Base-by-base conservation (phyloP, 2,113 vertebrate species). In the Cettia cetti region DNA sequence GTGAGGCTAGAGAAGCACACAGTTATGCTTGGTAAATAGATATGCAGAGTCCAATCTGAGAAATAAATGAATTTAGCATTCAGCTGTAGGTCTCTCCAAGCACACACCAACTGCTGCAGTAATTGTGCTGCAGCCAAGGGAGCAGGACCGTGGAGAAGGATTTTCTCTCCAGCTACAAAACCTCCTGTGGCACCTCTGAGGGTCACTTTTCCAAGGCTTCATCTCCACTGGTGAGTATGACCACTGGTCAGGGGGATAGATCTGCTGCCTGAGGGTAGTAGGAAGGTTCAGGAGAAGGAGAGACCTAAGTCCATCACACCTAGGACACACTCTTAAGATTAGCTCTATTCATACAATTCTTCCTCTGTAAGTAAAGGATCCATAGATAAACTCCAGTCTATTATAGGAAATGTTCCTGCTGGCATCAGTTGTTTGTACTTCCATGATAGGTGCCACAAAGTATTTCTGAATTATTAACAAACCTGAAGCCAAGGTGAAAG, bases 21-120 rank as follows among this genome's bases (percentile, higher is more conserved):
- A 42, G 35, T 50, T 77, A 14, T 17, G 40, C 53, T 86, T 68
- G 31, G n/a, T 90, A 74, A 90, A 76, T 49, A 87, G 30, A 45
- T 11, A 69, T 49, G 45, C 54, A n/a, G 31, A 70, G 54, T 83
- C 44, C n/a, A 83, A 13, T 12, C 0, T 2, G 68, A 72, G 66
- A 83, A 92, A 94, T 61, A 74, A 69, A 77, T 27, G 5, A 28
- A 44, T 81, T 94, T 69, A 72, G 24, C 37, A 53, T 82, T 83
- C 59, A 68, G 50, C 31, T 92, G 7, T 57, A 45, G 35, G 45
- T 44, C n/a, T 40, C 18, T 92, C 68, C 61, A 86, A 86, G 50
- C 45, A 77, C 42, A 69, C 22, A 22, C 44, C 44, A 69, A 31
- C 49, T 72, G 57, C 71, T 76, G 66, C 19, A 71, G 21, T 59